Base-by-base conservation (phyloP, 2,797 vertebrate genomes). In the Vultur gryphus region DNA sequence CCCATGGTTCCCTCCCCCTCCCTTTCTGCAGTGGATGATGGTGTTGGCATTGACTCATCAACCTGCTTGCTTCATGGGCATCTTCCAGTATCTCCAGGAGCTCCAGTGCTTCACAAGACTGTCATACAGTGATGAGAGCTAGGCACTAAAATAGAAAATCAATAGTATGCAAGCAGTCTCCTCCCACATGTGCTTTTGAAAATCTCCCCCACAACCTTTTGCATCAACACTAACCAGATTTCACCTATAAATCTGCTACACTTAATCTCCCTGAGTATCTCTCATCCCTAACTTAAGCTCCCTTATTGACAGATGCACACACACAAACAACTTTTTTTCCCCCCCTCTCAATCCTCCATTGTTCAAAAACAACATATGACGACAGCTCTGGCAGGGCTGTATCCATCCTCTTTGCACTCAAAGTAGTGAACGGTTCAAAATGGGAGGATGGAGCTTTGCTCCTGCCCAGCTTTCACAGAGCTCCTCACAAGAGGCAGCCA, bases 191-290 rank as follows among this genome's bases (percentile, higher is more conserved):
- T 31, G 87, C 90, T 85, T 95, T 76, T 87, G 66, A 93, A 97
- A 93, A 91, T 76, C 89, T 91, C 90, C 82, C 90, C 89, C 82
- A n/a, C 90, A 93, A 88, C 69, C 51, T 94, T 93, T 89, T 88
- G 76, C 93, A 95, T 96, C 89, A 93, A 91, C 87, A 69, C 51
- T 95, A 95, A 96, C 96, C 92, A 96, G 95, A 96, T 95, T 96
- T 94, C 94, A 96, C 93, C 87, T 89, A 96, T 87, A 93, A 96
- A 96, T 97, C 90, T 94, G 95, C 89, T 93, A 58, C 54, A 24
- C 72, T 94, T 96, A 97, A 97, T 96, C 93, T 92, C 87, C 41
- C 55, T 83, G 90, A 95, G 86, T 89, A 93, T 72, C 46, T 90
- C 69, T 91, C 88, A 89, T 93, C 64, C 67, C n/a, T 67, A 85